A percentile compares a stretch with the other conserved stretches of the same genome.
phyloP scores from a whole-genome alignment of 2,113 vertebrate genomes.

The Gorsachius goisagi region DNA sequence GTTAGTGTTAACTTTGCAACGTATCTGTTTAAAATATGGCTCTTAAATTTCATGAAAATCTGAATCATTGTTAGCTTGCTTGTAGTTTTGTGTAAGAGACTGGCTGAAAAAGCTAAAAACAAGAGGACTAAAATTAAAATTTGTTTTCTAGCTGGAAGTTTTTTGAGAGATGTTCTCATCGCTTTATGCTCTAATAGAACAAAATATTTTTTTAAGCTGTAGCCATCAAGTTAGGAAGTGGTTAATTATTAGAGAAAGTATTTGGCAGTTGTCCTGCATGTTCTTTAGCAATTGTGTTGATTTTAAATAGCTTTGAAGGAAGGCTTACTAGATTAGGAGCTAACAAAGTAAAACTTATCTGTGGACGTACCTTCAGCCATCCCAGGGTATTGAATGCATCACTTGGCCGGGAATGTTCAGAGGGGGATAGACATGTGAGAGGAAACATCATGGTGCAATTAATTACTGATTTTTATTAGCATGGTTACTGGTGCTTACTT shows the following conservation, averaged over 20 bases:
- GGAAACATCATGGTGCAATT: not conserved
- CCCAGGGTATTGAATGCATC: not conserved
- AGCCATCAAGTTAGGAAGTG: not conserved
- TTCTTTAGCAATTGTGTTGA: not conserved
- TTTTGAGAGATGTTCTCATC: not conserved
- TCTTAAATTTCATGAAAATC: not conserved
- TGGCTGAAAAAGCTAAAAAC: not conserved
- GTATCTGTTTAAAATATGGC: not conserved
- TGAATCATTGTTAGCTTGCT: not conserved
- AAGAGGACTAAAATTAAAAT: not conserved
- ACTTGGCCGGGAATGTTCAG: not conserved
- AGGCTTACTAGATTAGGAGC: not conserved
- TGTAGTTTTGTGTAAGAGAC: not conserved
- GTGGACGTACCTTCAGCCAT: not conserved
- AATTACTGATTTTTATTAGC: not conserved
- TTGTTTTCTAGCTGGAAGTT: not conserved
- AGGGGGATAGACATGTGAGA: not conserved
- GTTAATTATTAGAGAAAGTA: not conserved
- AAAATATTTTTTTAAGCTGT: not conserved
- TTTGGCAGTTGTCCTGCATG: not conserved
- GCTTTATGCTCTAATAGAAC: not conserved
- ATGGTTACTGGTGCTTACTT: not conserved
- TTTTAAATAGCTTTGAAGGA: slow-evolving; percentile 2
- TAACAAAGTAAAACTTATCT: not conserved
- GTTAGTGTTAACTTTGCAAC: not conserved